Base-by-base conservation (phyloP, 2,113 vertebrate genomes). In the Tyrannus savana region DNA sequence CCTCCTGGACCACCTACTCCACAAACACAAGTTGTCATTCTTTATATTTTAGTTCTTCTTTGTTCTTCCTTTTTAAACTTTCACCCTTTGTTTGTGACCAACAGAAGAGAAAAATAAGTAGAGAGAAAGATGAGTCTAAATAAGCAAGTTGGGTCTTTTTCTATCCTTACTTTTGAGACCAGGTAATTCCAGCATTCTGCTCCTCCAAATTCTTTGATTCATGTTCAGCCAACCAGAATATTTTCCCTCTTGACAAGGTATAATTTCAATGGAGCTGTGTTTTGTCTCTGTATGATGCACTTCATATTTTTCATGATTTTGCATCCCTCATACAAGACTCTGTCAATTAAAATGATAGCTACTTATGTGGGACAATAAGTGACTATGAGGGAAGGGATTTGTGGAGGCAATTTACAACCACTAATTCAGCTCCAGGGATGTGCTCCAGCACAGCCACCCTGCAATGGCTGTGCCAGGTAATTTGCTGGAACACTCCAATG, bases 311-410 rank as follows among this genome's bases (percentile, higher is more conserved):
- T 93, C 90, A 89, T 89, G 92, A 88, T 88, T 96, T 95, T 94
- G 83, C 86, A 90, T 96, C 95, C 85, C 86, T 93, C 85, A 84
- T 41, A 78, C 68, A 95, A 87, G 83, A 82, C 49, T 88, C 94
- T 78, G 92, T 93, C 93, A 96, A 94, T 97, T 95, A 96, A 97
- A 95, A 95, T 92, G 88, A 97, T 94, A 95, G 90, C 96, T 96
- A 84, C 90, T 95, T 96, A 93, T 89, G 83, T 76, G 83, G 96
- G 95, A 96, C 92, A 96, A 96, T 96, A 95, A 95, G 95, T 52
- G 93, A 97, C 93, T 92, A 24, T 75, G 91, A 96, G 86, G 84
- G 62, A 96, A 96, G 80, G 83, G 95, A 95, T 93, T 93, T 96
- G 95, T 78, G 85, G 88, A 92, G 60, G 85, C 83, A 96, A 96